These are phyloP conservation scores for Anthrax anthrax DNA, from an alignment of 2,888 invertebrate species.

Conservation along the genomic window DNA sequence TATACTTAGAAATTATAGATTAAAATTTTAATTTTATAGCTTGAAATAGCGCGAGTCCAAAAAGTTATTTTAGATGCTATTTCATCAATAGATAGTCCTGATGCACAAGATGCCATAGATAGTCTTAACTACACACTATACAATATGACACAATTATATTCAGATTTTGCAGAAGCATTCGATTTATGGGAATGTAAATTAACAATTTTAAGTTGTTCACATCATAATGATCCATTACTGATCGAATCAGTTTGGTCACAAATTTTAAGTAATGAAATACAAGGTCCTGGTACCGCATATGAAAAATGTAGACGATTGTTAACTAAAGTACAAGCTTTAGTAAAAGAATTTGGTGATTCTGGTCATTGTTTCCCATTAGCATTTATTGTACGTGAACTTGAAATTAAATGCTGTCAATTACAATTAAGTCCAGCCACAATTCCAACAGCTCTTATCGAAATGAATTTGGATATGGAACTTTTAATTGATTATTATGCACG, in stretches of 20 bases:
- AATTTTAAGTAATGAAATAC: conserved; percentile 40
- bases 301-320: conserved; percentile 54
- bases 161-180: conserved; percentile 82
- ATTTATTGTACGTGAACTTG: conserved; percentile 64
- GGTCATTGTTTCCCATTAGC: conserved; percentile 83
- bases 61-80: conserved; percentile 55
- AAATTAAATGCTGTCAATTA: conserved; percentile 60
- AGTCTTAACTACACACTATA: conserved; percentile 68
- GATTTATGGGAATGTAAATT: conserved; percentile 87
- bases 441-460: conserved; percentile 56
- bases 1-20: no score
- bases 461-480: conserved; percentile 62
- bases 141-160: conserved; percentile 82
- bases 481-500: conserved; percentile 68
- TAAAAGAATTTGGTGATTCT: conserved; percentile 63
- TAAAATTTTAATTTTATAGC: conserved; percentile 13
- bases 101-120: conserved; percentile 47
- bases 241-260: conserved; percentile 87
- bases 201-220: conserved; percentile 88
- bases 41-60: conserved; percentile 80
- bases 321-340: conserved; percentile 61
- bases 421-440: conserved; percentile 60
- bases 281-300: conserved; percentile 32
- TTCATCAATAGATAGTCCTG: conserved; percentile 35
- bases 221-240: conserved; percentile 73